Conservation (phyloP, 1,140 invertebrate species). For the Antheraea pernyi region DNA sequence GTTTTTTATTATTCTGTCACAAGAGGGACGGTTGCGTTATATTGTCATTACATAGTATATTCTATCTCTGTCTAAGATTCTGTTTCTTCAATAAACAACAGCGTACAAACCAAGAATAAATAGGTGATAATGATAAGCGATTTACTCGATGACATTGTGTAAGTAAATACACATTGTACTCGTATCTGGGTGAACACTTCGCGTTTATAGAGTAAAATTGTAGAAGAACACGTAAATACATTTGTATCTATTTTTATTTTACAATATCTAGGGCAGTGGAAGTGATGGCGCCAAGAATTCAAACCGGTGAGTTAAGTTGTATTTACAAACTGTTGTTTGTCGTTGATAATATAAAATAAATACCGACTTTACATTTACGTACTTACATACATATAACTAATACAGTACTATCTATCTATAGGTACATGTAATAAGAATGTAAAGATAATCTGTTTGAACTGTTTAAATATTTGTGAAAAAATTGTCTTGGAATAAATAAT, state of each 20-base stretch:
- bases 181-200: not conserved
- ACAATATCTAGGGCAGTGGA: not conserved
- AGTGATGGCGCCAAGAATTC: slow-evolving; percentile 38
- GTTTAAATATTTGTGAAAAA: too few relatives aligned
- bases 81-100: not conserved
- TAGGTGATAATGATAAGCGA: not conserved
- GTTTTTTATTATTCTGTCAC: too few relatives aligned
- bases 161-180: not conserved
- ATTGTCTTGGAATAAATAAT: too few relatives aligned
- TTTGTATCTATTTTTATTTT: not conserved
- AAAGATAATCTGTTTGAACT: too few relatives aligned
- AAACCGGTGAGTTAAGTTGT: slow-evolving; percentile 40
- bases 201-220: not conserved
- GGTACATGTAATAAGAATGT: too few relatives aligned
- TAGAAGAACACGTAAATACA: not conserved
- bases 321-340: not conserved
- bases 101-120: not conserved
- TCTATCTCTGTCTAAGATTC: not conserved
- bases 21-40: not conserved
- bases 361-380: too few relatives aligned
- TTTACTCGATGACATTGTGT: not conserved
- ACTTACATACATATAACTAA: too few relatives aligned
- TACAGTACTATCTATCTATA: too few relatives aligned
- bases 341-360: too few relatives aligned
- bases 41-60: not conserved